phyloP scores from a whole-genome alignment of 2,888 invertebrate genomes.

The Tuberolachnus salignus region DNA sequence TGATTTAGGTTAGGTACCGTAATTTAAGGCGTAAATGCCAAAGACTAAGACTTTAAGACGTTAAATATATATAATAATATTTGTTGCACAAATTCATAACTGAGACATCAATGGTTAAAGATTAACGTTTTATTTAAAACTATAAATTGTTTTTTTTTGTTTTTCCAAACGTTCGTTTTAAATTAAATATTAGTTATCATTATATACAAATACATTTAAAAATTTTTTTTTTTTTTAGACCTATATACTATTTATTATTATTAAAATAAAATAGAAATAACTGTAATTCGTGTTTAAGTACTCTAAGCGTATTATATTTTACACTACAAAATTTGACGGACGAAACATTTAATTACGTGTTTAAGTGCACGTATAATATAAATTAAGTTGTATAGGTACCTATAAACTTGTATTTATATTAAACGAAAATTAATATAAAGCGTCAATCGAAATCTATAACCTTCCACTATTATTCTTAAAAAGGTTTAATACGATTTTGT shows the following conservation, averaged over 20 bases:
- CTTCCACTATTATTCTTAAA: not conserved
- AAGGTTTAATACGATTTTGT: not conserved
- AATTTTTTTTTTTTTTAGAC: not conserved
- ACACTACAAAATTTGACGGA: not conserved
- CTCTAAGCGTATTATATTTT: not conserved
- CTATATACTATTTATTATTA: not conserved
- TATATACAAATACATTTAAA: not conserved
- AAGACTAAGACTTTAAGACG: no score
- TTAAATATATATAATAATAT: not conserved
- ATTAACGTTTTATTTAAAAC: no score
- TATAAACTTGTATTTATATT: no score
- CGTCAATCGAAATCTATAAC: not conserved
- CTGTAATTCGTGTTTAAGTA: not conserved
- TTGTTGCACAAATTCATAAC: not conserved
- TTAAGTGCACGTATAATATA: not conserved
- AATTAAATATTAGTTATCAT: not conserved
- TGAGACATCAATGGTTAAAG: not conserved
- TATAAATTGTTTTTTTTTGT: no score
- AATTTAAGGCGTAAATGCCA: no score
- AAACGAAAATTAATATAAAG: not conserved
- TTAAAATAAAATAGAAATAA: not conserved
- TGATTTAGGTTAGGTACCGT: no score
- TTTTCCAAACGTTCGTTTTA: no score
- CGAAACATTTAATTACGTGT: not conserved
- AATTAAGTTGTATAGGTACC: not conserved